A percentile compares a stretch with the other conserved stretches of the same genome.
Evolutionary conservation across 2,113 vertebrate genomes (phyloP).

Genomic region (Tapirus terrestris): DNA sequence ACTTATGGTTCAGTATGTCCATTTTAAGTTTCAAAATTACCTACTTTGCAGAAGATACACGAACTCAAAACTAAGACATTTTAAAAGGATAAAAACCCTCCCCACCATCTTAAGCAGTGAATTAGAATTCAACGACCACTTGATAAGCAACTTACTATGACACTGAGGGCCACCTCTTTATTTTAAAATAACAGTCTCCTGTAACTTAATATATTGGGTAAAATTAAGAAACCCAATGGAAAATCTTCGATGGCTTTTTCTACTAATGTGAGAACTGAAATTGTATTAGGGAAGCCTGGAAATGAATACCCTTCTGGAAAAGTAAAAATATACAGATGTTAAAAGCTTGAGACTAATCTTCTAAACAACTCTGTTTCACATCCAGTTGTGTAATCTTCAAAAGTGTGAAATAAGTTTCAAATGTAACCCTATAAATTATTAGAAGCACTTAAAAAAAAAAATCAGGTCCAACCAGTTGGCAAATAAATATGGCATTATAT

Average conservation of each 20-base stretch:
- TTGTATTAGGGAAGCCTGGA: slow-evolving; percentile 45
- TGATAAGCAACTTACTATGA: neutral
- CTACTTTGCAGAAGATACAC: neutral
- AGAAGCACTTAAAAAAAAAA: slow-evolving; percentile 2
- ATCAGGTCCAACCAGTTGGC: neutral
- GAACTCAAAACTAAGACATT: neutral
- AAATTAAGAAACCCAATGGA: slow-evolving; percentile 43
- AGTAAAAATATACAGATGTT: neutral
- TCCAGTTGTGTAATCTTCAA: neutral
- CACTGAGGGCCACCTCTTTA: neutral
- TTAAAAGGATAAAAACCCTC: neutral
- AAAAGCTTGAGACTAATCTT: slow-evolving; percentile 52
- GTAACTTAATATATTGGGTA: slow-evolving; percentile 7
- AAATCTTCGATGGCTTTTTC: slow-evolving; percentile 6
- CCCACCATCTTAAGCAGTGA: neutral
- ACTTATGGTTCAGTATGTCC: neutral
- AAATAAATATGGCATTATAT: neutral
- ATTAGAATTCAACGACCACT: neutral
- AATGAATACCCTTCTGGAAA: neutral
- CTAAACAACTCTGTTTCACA: slow-evolving; percentile 19
- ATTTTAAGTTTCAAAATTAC: neutral
- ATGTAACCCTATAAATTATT: neutral
- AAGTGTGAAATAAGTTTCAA: slow-evolving; percentile 19
- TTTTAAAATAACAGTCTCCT: slow-evolving; percentile 6
- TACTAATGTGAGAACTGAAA: neutral